A percentile compares a stretch with the other conserved stretches of the same genome.
Conservation (phyloP, 2,113 vertebrate species). For the Eudyptes chrysolophus region DNA sequence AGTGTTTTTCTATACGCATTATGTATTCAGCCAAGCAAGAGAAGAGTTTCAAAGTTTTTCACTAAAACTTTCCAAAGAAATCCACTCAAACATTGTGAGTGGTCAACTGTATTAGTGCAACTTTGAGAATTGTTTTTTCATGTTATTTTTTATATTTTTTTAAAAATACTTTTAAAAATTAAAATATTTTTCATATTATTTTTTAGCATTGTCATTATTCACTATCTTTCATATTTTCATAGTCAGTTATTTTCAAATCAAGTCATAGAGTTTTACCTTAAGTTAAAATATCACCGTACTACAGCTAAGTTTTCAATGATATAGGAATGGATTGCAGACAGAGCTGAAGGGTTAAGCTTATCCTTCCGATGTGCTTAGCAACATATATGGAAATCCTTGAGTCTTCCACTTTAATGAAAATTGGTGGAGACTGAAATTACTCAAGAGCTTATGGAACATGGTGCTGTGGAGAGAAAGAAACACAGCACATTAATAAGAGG, state of each 20-base stretch:
- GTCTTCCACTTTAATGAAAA: neutral
- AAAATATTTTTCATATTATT: no score
- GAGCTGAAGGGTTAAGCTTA: neutral
- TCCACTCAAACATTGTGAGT: neutral
- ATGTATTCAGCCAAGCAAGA: neutral
- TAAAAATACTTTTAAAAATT: no score
- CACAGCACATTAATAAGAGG: neutral
- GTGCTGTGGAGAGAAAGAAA: neutral
- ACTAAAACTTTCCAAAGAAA: neutral
- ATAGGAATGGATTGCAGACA: neutral
- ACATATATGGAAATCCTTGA: neutral
- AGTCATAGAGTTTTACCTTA: neutral
- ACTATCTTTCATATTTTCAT: no score
- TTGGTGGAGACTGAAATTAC: neutral
- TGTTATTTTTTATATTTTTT: no score
- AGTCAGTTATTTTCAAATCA: neutral
- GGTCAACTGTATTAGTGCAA: neutral
- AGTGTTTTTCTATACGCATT: neutral
- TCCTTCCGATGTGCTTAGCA: neutral
- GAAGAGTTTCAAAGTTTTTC: neutral
- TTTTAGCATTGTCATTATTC: no score
- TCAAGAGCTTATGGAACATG: neutral
- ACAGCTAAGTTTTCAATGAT: neutral
- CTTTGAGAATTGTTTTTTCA: neutral
- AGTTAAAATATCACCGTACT: neutral